Conservation (phyloP, 2,888 invertebrate genomes). For the Molanna angustata region DNA sequence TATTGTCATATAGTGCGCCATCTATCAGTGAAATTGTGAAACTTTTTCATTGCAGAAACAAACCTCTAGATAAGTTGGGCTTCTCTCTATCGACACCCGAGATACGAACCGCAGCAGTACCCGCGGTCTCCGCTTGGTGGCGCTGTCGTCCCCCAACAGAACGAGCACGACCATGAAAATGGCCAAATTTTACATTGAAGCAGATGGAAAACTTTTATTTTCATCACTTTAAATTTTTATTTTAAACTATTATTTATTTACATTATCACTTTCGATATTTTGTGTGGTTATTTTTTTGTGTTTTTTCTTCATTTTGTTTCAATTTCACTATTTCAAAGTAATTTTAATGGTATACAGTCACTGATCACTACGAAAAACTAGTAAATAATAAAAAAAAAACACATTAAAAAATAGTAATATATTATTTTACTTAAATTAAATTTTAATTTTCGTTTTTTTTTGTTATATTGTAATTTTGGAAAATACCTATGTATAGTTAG, state of each 20-base stretch:
- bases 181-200: conserved; percentile 17
- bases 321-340: no score
- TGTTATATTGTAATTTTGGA: no score
- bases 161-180: conserved; percentile 54
- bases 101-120: conserved; percentile 50
- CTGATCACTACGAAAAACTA: no score
- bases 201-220: no score
- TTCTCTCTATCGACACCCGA: conserved; percentile 37
- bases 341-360: no score
- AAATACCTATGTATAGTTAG: no score
- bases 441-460: no score
- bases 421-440: no score
- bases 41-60: no score
- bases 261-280: conserved; percentile 4
- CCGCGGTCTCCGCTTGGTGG: conserved; percentile 57
- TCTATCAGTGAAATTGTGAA: conserved; percentile 5
- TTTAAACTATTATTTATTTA: not conserved
- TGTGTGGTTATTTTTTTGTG: conserved; percentile 1
- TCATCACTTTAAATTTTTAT: not conserved
- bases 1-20: no score
- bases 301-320: conserved; percentile 4
- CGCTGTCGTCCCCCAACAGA: conserved; percentile 54
- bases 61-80: conserved; percentile 24
- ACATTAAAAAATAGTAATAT: no score
- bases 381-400: no score